phyloP scores from a whole-genome alignment of 35 echinoderm and acorn worm genomes.

The Acanthaster planci region DNA sequence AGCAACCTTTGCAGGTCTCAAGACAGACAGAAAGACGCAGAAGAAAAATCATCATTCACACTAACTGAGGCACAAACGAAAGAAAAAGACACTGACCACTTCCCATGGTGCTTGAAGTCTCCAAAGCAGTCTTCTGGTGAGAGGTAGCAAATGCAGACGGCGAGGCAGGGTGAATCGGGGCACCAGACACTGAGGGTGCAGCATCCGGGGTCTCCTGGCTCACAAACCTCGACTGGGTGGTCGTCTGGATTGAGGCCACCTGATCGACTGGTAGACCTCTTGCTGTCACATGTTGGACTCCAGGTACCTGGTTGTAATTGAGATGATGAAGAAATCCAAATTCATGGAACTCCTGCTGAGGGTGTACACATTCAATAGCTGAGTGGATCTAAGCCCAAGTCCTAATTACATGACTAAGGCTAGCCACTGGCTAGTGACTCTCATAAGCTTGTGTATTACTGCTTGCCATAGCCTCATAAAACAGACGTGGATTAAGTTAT shows the following conservation, averaged over 20 bases:
- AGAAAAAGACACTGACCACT: not conserved
- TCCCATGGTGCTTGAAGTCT: not conserved
- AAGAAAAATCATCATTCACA: not conserved
- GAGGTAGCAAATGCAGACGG: not conserved
- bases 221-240: not conserved
- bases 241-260: not conserved
- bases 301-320: too few relatives aligned
- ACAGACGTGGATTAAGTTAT: too few relatives aligned
- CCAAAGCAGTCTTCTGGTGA: not conserved
- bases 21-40: not conserved
- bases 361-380: too few relatives aligned
- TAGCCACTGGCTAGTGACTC: too few relatives aligned
- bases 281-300: not conserved
- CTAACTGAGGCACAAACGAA: not conserved
- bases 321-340: too few relatives aligned
- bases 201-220: slow-evolving; percentile 15
- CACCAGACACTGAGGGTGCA: not conserved
- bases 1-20: not conserved
- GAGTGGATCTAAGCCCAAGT: too few relatives aligned
- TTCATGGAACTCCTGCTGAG: too few relatives aligned
- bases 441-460: too few relatives aligned
- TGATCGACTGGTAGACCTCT: not conserved
- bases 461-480: too few relatives aligned
- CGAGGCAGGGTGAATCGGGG: not conserved
- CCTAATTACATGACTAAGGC: too few relatives aligned